phyloP scores from a whole-genome alignment of 2,113 vertebrate genomes.

The Pimephales promelas region DNA sequence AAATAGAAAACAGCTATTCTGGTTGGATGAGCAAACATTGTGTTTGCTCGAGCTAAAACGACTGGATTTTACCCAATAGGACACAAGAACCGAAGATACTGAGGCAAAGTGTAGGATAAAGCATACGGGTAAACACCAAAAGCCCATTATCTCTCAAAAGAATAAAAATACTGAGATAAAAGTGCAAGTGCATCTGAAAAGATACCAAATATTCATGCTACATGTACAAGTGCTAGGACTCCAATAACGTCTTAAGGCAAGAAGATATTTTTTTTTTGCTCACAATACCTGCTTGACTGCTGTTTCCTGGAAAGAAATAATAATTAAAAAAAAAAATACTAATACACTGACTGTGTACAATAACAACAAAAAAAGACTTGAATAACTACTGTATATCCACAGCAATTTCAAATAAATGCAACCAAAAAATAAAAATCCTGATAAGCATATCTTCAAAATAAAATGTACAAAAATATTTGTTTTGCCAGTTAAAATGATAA shows the following conservation, averaged over 20 bases:
- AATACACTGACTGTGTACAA: conserved; percentile 2
- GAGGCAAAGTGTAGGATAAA: background rate
- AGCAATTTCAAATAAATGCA: conserved; percentile 10
- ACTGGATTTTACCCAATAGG: background rate
- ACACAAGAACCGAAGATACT: background rate
- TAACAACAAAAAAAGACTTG: background rate
- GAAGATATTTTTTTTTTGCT: background rate
- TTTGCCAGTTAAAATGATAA: conserved; percentile 1
- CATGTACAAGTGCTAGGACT: conserved; percentile 60
- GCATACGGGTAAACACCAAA: conserved; percentile 10
- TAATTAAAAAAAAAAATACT: background rate
- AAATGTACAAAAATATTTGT: conserved; percentile 16
- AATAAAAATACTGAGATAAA: conserved; percentile 61
- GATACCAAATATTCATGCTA: conserved; percentile 52
- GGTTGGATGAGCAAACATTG: background rate
- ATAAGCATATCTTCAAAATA: background rate
- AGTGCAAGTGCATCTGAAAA: conserved; percentile 74
- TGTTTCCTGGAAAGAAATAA: background rate
- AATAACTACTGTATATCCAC: conserved; percentile 20
- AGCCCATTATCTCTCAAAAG: conserved; percentile 41
- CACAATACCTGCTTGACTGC: background rate
- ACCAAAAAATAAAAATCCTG: background rate
- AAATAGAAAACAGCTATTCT: background rate
- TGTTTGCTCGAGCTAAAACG: background rate
- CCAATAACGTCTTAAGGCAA: conserved; percentile 36